A percentile compares a stretch with the other conserved stretches of the same genome.
Conservation (phyloP, 1,140 invertebrate species). For the Drosophila nebulosa region DNA sequence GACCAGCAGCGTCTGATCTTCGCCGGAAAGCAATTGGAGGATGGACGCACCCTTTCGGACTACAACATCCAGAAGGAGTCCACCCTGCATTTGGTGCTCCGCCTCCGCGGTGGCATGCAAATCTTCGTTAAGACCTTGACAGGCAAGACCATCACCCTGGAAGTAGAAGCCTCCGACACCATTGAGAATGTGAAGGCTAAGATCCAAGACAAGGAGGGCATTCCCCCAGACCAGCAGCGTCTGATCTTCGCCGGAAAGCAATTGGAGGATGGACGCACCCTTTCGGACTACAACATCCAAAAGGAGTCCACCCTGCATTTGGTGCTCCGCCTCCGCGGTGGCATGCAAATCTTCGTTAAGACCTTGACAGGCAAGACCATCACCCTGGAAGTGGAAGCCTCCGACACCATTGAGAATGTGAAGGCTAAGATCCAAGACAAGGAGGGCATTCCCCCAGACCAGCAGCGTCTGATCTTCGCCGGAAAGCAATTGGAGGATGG, state of each 20-base stretch:
- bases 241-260: conserved; percentile 90
- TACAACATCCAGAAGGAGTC: conserved; percentile 85
- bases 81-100: conserved; percentile 85
- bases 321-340: conserved; percentile 90
- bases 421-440: conserved; percentile 90
- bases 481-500: conserved; percentile 91
- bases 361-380: conserved; percentile 10
- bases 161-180: conserved; percentile 90
- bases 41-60: conserved; percentile 82
- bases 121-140: conserved; percentile 92
- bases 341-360: conserved; percentile 86
- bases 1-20: conserved; percentile 86
- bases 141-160: conserved; percentile 91
- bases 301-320: conserved; percentile 95
- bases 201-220: conserved; percentile 88
- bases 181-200: conserved; percentile 92
- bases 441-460: conserved; percentile 87
- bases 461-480: conserved; percentile 88
- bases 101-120: conserved; percentile 85
- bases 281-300: conserved; percentile 92
- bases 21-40: conserved; percentile 86
- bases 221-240: conserved; percentile 88
- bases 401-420: conserved; percentile 91
- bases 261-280: conserved; percentile 89
- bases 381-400: conserved; percentile 6